phyloP scores from a whole-genome alignment of 2,888 invertebrate genomes.

The Drosophila algonquin region DNA sequence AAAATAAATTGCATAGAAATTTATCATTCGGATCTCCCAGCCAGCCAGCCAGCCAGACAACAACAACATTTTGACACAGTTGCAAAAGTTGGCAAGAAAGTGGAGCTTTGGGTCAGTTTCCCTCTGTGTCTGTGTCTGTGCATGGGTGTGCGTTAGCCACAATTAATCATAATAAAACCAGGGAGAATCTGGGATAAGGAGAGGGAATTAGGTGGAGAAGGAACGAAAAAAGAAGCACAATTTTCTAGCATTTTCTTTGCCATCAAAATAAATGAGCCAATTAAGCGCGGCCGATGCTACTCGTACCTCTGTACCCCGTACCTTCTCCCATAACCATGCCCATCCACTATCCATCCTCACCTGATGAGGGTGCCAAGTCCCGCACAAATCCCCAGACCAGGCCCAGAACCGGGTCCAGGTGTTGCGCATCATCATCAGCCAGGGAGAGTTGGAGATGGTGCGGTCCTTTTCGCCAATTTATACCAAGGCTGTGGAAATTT shows the following conservation, averaged over 20 bases:
- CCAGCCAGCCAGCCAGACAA: constrained; percentile 51
- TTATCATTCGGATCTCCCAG: constrained; percentile 71
- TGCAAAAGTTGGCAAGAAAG: constrained; percentile 72
- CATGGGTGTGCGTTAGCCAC: constrained; percentile 51
- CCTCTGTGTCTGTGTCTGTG: constrained; percentile 9
- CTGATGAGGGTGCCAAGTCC: constrained; percentile 60
- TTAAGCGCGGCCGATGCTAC: constrained; percentile 69
- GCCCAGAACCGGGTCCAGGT: constrained; percentile 55
- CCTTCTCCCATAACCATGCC: neutral
- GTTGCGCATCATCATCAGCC: constrained; percentile 65
- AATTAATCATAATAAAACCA: constrained; percentile 77
- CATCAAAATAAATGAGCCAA: constrained; percentile 79
- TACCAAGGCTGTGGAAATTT: constrained; percentile 53
- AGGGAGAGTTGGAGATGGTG: constrained; percentile 13
- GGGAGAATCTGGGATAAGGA: constrained; percentile 33
- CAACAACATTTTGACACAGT: constrained; percentile 66
- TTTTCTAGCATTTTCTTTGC: constrained; percentile 73
- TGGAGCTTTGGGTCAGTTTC: constrained; percentile 67
- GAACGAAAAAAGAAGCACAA: constrained; percentile 52
- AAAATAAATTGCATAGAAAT: constrained; percentile 77
- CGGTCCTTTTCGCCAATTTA: constrained; percentile 41
- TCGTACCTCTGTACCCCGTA: constrained; percentile 34
- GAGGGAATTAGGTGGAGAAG: constrained; percentile 16
- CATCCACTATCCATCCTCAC: constrained; percentile 15
- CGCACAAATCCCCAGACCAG: constrained; percentile 16